These are phyloP conservation scores for Melanotaenia parkinsoni DNA, from an alignment of 2,797 vertebrate genomes.

Conservation along the genomic window DNA sequence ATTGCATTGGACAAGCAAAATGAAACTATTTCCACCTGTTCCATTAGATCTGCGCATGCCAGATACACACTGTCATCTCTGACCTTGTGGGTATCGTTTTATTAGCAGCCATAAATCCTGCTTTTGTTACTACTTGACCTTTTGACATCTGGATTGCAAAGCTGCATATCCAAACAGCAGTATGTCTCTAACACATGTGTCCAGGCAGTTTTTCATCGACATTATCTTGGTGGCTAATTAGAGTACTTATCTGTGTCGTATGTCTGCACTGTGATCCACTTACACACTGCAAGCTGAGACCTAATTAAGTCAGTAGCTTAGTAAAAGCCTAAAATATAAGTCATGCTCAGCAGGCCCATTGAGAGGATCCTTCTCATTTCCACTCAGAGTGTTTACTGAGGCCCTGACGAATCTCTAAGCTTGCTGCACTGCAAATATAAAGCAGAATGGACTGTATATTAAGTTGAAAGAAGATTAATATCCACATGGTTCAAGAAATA, in stretches of 20 bases:
- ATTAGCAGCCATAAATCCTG: conserved; percentile 32
- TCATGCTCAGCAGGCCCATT: conserved; percentile 55
- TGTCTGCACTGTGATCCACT: conserved; percentile 63
- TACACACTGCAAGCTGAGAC: conserved; percentile 60
- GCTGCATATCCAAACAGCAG: conserved; percentile 32
- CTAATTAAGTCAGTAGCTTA: conserved; percentile 80
- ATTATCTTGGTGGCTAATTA: conserved; percentile 66
- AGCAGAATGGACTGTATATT: conserved; percentile 15
- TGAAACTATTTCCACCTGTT: conserved; percentile 3
- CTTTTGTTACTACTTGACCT: conserved; percentile 50
- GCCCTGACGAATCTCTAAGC: conserved; percentile 15
- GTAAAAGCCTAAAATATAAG: conserved; percentile 56
- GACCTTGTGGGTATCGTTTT: conserved; percentile 30
- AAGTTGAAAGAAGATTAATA: conserved; percentile 35
- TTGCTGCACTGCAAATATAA: conserved; percentile 14
- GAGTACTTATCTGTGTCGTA: conserved; percentile 72
- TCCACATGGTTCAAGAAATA: conserved; percentile 9
- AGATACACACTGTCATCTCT: conserved; percentile 3
- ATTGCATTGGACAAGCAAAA: conserved; percentile 2
- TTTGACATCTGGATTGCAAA: conserved; percentile 43
- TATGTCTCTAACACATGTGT: conserved; percentile 36
- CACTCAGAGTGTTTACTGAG: conserved; percentile 44
- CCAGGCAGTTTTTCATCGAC: conserved; percentile 22
- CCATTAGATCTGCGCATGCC: conserved; percentile 7
- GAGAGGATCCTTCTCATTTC: conserved; percentile 51